phyloP scores from a whole-genome alignment of 2,797 vertebrate genomes.

The Varecia variegata region DNA sequence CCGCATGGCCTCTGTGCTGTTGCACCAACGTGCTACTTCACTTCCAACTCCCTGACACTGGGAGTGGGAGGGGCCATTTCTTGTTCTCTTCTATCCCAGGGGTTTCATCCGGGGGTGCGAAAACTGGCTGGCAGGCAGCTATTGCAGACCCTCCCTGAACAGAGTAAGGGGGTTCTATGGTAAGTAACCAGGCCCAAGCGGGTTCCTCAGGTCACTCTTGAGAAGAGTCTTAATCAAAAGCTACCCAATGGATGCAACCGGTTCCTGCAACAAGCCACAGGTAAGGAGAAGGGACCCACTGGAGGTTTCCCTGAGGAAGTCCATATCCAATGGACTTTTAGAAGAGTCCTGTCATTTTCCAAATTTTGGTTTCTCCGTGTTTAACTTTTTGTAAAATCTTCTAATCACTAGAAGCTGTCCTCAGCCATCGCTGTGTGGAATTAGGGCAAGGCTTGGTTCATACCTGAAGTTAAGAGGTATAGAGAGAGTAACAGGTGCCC shows the following conservation, averaged over 20 bases:
- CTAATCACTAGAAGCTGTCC: not conserved
- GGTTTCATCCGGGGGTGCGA: not conserved
- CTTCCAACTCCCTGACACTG: constrained; percentile 72
- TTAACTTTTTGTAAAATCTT: not conserved
- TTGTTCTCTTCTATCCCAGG: too few relatives aligned
- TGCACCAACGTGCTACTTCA: constrained; percentile 73
- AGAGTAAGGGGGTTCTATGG: not conserved
- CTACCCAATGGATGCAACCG: not conserved
- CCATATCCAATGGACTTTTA: not conserved
- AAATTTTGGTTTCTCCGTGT: not conserved
- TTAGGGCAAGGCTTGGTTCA: not conserved
- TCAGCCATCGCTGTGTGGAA: not conserved
- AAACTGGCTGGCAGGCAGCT: not conserved
- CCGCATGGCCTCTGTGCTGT: constrained; percentile 61
- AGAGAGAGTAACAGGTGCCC: not conserved
- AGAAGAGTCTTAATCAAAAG: not conserved
- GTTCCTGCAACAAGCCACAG: not conserved
- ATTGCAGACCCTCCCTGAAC: not conserved
- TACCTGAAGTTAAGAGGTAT: not conserved
- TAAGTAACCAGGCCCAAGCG: not conserved
- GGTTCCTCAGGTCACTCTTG: not conserved
- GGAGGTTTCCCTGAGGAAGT: not conserved
- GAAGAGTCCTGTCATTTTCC: not conserved
- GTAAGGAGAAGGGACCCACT: not conserved
- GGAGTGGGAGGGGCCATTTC: not conserved